Percentiles rank a stretch among this genome's conserved stretches.
phyloP scores from a whole-genome alignment of 2,888 invertebrate species.

The Tipula confusa region DNA sequence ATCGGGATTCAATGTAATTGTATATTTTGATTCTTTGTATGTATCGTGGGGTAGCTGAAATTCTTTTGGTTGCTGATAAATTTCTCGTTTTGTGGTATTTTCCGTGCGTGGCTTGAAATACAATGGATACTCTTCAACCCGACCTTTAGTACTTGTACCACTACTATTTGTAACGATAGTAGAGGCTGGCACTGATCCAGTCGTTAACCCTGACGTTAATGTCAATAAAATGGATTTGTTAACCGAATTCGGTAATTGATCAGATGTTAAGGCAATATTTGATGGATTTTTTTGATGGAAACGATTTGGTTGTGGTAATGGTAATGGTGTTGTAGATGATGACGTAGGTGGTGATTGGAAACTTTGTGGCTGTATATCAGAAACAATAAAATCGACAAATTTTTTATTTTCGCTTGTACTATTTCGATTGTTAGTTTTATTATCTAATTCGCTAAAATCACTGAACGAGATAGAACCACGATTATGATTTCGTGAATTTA shows the following conservation, averaged over 20 bases:
- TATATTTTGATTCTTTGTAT: neutral
- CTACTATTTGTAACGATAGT: neutral
- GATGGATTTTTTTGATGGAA: neutral
- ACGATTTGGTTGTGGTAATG: neutral
- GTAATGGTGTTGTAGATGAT: neutral
- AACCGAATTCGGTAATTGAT: slow-evolving; percentile 27
- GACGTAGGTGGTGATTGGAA: slow-evolving; percentile 45
- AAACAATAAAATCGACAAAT: slow-evolving; percentile 44
- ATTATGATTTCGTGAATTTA: neutral
- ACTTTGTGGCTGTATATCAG: slow-evolving; percentile 50
- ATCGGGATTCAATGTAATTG: neutral
- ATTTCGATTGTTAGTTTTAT: neutral
- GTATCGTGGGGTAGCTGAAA: neutral
- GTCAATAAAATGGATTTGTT: slow-evolving; percentile 43
- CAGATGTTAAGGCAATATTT: neutral
- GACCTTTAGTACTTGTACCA: slow-evolving; percentile 20
- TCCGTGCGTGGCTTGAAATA: slow-evolving; percentile 33
- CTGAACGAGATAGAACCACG: neutral
- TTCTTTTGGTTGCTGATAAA: neutral
- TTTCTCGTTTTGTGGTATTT: neutral
- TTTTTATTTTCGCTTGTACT: slow-evolving; percentile 37
- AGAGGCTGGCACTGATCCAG: neutral
- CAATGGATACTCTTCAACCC: slow-evolving; percentile 37
- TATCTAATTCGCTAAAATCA: slow-evolving; percentile 5
- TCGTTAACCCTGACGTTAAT: slow-evolving; percentile 40